Percentiles rank a stretch among this genome's conserved stretches.
phyloP scores from a whole-genome alignment of 2,888 invertebrate genomes.

The Automeris io region DNA sequence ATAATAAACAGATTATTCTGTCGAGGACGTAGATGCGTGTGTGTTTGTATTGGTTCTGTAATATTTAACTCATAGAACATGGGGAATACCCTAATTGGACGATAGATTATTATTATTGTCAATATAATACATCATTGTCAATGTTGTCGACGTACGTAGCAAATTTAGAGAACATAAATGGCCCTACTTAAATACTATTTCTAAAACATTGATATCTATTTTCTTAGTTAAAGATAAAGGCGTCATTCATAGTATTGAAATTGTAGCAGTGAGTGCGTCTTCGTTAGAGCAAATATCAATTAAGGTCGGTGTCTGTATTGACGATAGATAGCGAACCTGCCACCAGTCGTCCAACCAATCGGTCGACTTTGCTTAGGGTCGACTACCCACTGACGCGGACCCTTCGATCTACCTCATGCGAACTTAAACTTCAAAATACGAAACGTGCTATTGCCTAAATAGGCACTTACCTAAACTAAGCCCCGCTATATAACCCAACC shows the following conservation, averaged over 20 bases:
- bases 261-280: slow-evolving; percentile 40
- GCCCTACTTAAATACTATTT: not conserved
- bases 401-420: slow-evolving; percentile 19
- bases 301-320: slow-evolving; percentile 48
- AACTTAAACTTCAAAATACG: slow-evolving; percentile 50
- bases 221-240: slow-evolving; percentile 10
- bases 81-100: too few species aligned
- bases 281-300: slow-evolving; percentile 62
- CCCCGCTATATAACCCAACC: slow-evolving; percentile 38
- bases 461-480: slow-evolving; percentile 55
- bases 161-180: too few species aligned
- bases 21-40: too few species aligned
- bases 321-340: slow-evolving; percentile 36
- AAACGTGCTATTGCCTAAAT: slow-evolving; percentile 70
- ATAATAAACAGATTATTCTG: too few species aligned
- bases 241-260: slow-evolving; percentile 32
- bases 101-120: too few species aligned
- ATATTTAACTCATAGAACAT: too few species aligned
- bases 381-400: slow-evolving; percentile 15
- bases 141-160: too few species aligned
- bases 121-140: too few species aligned
- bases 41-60: too few species aligned
- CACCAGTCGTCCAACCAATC: slow-evolving; percentile 20
- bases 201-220: not conserved
- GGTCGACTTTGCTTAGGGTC: slow-evolving; percentile 7